These are phyloP conservation scores for Ametastegia equiseti DNA, from an alignment of 2,888 invertebrate species.

Conservation along the genomic window DNA sequence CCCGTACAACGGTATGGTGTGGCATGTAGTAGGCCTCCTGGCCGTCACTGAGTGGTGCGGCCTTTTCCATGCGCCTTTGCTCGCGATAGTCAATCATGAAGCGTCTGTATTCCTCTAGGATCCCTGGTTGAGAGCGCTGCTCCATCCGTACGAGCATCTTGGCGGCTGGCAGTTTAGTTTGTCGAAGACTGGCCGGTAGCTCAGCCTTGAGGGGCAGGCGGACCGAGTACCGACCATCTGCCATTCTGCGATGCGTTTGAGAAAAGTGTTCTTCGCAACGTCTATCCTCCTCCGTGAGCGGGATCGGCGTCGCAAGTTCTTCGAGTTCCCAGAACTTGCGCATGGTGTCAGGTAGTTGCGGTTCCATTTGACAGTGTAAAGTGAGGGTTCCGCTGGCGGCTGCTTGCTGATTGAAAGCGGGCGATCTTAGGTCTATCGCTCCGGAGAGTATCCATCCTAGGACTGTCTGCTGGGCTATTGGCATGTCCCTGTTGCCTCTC, in stretches of 20 bases:
- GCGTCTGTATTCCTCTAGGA: slow-evolving; percentile 53
- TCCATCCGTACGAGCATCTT: slow-evolving; percentile 58
- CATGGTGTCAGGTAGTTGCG: not conserved
- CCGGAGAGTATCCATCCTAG: slow-evolving; percentile 54
- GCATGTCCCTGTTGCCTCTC: slow-evolving; percentile 7
- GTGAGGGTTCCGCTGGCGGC: not conserved
- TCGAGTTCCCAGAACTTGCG: slow-evolving; percentile 60
- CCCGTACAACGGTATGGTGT: slow-evolving; percentile 67
- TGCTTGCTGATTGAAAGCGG: not conserved
- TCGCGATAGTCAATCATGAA: slow-evolving; percentile 57
- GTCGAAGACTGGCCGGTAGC: slow-evolving; percentile 49
- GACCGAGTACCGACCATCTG: slow-evolving; percentile 59
- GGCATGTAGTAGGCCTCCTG: slow-evolving; percentile 62
- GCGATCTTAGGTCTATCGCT: not conserved
- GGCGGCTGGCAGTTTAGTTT: slow-evolving; percentile 55
- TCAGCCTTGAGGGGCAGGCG: slow-evolving; percentile 57
- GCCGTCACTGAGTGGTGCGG: slow-evolving; percentile 23
- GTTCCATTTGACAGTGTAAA: not conserved
- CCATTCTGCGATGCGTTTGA: slow-evolving; percentile 54
- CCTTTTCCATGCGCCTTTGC: slow-evolving; percentile 57
- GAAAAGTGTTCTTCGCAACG: slow-evolving; percentile 58
- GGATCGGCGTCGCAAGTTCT: slow-evolving; percentile 51
- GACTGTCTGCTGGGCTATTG: slow-evolving; percentile 48
- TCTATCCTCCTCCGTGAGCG: slow-evolving; percentile 54
- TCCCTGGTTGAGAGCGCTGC: slow-evolving; percentile 55